These are phyloP conservation scores for Drosophila novamexicana DNA, from an alignment of 1,140 invertebrate genomes.

Conservation along the genomic window DNA sequence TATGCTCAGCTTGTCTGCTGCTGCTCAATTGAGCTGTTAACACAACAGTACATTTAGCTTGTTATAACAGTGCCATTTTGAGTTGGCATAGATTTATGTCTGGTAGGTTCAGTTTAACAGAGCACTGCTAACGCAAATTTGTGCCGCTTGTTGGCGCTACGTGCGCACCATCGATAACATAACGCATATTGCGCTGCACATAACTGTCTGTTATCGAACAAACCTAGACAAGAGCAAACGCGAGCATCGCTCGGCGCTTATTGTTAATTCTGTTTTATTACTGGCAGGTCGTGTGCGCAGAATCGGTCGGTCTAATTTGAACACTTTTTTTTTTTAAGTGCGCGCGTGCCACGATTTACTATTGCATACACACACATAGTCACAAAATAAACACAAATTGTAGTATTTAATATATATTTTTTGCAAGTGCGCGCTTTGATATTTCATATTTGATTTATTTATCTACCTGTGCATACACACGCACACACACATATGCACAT, in stretches of 20 bases:
- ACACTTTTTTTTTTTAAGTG: slow-evolving; percentile 39
- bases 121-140: slow-evolving; percentile 9
- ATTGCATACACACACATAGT: slow-evolving; percentile 33
- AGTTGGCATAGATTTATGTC: background rate
- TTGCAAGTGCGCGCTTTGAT: slow-evolving; percentile 36
- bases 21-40: slow-evolving; percentile 24
- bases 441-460: background rate
- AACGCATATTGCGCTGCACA: background rate
- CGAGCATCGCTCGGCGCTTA: slow-evolving; percentile 22
- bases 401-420: slow-evolving; percentile 8
- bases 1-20: slow-evolving; percentile 11
- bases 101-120: background rate
- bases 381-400: slow-evolving; percentile 44
- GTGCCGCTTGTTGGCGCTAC: background rate
- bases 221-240: background rate
- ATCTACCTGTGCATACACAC: slow-evolving; percentile 1
- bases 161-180: background rate
- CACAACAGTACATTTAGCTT: background rate
- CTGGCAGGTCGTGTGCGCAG: slow-evolving; percentile 47
- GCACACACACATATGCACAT: slow-evolving; percentile 1
- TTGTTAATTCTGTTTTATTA: slow-evolving; percentile 47
- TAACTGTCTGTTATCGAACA: slow-evolving; percentile 16
- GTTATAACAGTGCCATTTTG: slow-evolving; percentile 15
- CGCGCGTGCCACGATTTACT: slow-evolving; percentile 49
- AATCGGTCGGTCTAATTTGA: slow-evolving; percentile 42